Conservation (phyloP, 2,113 vertebrate genomes). For the Tragelaphus imberbis region DNA sequence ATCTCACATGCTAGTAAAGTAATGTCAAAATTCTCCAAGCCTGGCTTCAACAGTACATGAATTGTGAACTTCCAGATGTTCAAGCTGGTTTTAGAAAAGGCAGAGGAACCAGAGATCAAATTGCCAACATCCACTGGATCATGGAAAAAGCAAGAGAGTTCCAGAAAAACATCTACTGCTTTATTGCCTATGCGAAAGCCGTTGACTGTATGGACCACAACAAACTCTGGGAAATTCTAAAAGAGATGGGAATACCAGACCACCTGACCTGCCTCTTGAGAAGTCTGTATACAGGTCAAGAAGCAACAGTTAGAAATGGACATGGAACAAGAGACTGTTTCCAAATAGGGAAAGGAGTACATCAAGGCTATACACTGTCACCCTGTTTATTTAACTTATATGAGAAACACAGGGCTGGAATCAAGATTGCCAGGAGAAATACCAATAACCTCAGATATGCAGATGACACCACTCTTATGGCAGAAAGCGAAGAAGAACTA, state of each 20-base stretch:
- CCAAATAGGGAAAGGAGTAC: not conserved
- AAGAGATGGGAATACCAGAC: not conserved
- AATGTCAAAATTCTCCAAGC: not conserved
- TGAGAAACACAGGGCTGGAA: not conserved
- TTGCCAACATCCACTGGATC: not conserved
- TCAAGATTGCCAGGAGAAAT: not conserved
- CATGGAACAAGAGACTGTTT: not conserved
- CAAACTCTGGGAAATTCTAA: not conserved
- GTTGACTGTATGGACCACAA: not conserved
- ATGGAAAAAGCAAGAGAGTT: fast-evolving
- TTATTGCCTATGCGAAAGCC: not conserved
- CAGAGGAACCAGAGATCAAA: not conserved
- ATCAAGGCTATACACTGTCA: not conserved
- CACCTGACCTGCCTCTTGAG: not conserved
- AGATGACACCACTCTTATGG: not conserved
- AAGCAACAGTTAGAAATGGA: not conserved
- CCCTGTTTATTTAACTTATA: not conserved
- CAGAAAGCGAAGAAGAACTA: not conserved
- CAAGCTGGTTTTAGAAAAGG: not conserved
- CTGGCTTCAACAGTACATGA: not conserved
- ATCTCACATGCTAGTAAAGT: not conserved
- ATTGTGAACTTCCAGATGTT: not conserved
- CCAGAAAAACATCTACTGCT: not conserved
- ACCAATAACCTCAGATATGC: not conserved
- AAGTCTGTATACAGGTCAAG: not conserved